Base-by-base conservation (phyloP, 2,113 vertebrate species). In the Dicerorhinus sumatrensis region DNA sequence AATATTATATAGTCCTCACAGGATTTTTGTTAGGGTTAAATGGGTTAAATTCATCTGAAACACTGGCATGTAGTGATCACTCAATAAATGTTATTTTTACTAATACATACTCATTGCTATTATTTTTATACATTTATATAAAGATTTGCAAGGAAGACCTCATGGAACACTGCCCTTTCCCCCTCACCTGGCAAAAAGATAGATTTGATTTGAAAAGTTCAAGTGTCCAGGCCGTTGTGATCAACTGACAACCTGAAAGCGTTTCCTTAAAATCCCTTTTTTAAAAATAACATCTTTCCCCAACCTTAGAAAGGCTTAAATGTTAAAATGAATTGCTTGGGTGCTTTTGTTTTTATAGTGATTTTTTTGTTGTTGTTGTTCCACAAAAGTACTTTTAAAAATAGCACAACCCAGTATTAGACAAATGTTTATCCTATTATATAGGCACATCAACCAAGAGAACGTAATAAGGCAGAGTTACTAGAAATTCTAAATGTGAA, bases 401-500 rank as follows among this genome's bases (percentile, higher is more conserved):
- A 91, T 88, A 95, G 72, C 73, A 79, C 60, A 97, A 60, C 46
- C 87, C 27, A 20, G 75, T 77, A 93, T 94, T 97, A 92, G 96
- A 96, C 76, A 96, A 95, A 98, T 96, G 90, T 76, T 96, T 93
- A 95, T 95, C 88, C 1, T 25, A 90, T 94, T 96, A 89, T 80
- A 89, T 60, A 96, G 92, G 54, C 83, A 96, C 87, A 85, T 96
- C 97, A 94, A 85, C 88, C 39, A 36, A 85, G 94, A 94, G 91
- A 86, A 94, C 70, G 69, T 94, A 95, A 98, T 96, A 96, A 98
- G 92, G 80, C 69, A 89, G 82, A 88, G 97, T 96, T 97, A 82
- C 94, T 95, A 95, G 88, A 97, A 96, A 98, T 94, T 96, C 94
- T 94, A 95, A 98, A 95, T 0, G 23, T 97, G 92, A 95, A 80